phyloP scores from a whole-genome alignment of 2,888 invertebrate genomes.

The Ichneumoninae sp. region DNA sequence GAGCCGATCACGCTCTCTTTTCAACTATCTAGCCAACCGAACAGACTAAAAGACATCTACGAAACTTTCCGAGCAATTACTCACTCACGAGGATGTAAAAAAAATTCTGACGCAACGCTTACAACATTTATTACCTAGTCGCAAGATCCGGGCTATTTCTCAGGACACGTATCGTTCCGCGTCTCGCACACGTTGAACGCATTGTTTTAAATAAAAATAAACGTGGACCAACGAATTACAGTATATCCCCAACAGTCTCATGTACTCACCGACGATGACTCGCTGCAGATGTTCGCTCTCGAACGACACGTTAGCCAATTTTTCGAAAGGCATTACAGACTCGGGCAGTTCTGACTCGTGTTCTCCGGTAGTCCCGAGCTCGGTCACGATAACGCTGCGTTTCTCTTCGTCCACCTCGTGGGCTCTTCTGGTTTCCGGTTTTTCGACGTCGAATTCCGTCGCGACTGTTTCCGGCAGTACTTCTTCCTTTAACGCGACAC shows the following conservation, averaged over 20 bases:
- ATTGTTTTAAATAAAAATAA: background rate
- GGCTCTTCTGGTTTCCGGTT: slow-evolving; percentile 78
- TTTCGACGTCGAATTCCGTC: slow-evolving; percentile 75
- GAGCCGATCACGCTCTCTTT: slow-evolving; percentile 38
- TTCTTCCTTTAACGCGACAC: slow-evolving; percentile 84
- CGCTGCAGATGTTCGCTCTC: slow-evolving; percentile 80
- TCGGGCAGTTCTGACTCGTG: slow-evolving; percentile 84
- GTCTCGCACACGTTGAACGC: slow-evolving; percentile 3
- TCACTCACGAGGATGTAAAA: slow-evolving; percentile 39
- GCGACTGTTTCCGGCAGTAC: slow-evolving; percentile 75
- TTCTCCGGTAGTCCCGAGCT: slow-evolving; percentile 85
- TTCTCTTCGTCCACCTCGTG: slow-evolving; percentile 79
- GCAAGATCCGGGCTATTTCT: slow-evolving; percentile 1
- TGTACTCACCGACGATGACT: slow-evolving; percentile 79
- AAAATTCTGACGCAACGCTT: slow-evolving; percentile 31
- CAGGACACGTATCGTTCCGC: background rate
- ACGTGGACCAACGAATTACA: slow-evolving; percentile 29
- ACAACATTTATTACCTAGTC: slow-evolving; percentile 33
- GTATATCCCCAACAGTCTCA: slow-evolving; percentile 56
- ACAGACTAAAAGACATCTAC: slow-evolving; percentile 37
- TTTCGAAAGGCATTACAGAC: slow-evolving; percentile 83
- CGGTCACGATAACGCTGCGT: slow-evolving; percentile 85
- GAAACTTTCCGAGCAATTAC: slow-evolving; percentile 10
- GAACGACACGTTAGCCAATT: slow-evolving; percentile 82
- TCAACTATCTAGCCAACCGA: slow-evolving; percentile 37